Conservation (phyloP, 2,888 invertebrate species). For the Syritta pipiens region DNA sequence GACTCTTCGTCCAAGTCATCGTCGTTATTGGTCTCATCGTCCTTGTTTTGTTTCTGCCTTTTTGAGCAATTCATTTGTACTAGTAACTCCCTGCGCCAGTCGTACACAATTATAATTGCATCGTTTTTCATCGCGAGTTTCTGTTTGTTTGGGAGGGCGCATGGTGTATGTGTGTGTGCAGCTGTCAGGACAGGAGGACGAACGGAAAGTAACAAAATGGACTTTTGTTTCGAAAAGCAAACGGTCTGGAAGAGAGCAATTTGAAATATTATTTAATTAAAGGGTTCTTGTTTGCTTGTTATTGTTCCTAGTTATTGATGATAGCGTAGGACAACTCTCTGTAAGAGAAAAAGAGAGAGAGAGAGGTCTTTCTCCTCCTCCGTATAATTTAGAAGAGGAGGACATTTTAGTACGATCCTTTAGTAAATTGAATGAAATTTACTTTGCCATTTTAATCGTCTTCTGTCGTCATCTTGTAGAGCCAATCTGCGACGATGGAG, state of each 20-base stretch:
- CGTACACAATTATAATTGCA: slow-evolving; percentile 61
- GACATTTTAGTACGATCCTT: too few relatives aligned
- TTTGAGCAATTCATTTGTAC: slow-evolving; percentile 25
- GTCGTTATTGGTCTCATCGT: too few relatives aligned
- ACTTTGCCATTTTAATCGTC: slow-evolving; percentile 46
- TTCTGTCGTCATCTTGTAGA: too few relatives aligned
- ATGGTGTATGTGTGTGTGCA: slow-evolving; percentile 38
- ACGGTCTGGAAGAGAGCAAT: slow-evolving; percentile 63
- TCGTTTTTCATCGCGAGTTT: slow-evolving; percentile 56
- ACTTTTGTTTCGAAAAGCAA: slow-evolving; percentile 51
- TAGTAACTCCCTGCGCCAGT: background rate
- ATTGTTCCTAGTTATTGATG: slow-evolving; percentile 59
- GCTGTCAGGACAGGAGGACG: slow-evolving; percentile 26
- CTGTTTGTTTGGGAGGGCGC: slow-evolving; percentile 9
- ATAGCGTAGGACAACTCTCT: too few relatives aligned
- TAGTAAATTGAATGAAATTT: slow-evolving; percentile 31
- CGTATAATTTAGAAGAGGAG: too few relatives aligned
- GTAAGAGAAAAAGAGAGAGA: too few relatives aligned
- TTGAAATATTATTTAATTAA: slow-evolving; percentile 69
- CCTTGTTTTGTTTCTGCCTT: background rate
- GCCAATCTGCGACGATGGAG: background rate
- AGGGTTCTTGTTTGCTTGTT: slow-evolving; percentile 50
- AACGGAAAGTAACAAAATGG: slow-evolving; percentile 33
- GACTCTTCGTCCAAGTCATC: slow-evolving; percentile 18
- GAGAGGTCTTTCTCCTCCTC: too few relatives aligned